Evolutionary conservation across 2,888 invertebrate species (phyloP).

Genomic region (Spisula solida): DNA sequence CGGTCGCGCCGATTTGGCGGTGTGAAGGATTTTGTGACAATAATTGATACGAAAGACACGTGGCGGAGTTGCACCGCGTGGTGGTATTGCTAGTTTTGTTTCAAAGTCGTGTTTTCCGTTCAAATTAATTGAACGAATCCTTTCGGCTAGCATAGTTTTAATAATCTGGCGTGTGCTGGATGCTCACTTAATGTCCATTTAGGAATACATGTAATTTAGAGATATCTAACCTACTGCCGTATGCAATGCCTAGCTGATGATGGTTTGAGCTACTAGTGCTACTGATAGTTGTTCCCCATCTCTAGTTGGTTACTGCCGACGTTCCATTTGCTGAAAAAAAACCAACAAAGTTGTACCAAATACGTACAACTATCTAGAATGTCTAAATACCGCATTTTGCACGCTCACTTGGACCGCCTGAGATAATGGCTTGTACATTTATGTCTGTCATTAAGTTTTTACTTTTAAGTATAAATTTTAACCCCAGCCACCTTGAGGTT

Average conservation of each 20-base stretch:
- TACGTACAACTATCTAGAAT: background rate
- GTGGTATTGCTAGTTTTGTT: background rate
- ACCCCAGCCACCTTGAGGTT: background rate
- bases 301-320: too few species aligned
- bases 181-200: too few species aligned
- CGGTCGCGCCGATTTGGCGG: background rate
- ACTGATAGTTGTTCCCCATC: too few species aligned
- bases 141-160: too few species aligned
- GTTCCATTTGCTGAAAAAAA: too few species aligned
- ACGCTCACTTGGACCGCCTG: background rate
- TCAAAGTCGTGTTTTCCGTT: too few species aligned
- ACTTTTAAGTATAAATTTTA: constrained; percentile 22
- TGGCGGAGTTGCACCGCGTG: background rate
- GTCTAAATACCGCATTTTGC: constrained; percentile 6
- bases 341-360: background rate
- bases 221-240: too few species aligned
- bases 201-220: too few species aligned
- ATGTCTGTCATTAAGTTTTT: constrained; percentile 18
- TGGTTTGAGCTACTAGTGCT: too few species aligned
- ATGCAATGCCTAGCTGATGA: too few species aligned
- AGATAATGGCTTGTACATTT: constrained; percentile 22
- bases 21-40: background rate
- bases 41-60: background rate
- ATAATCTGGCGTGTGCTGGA: too few species aligned
- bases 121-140: too few species aligned